Conservation (phyloP, 2,888 invertebrate species). For the Epinotia demarniana region DNA sequence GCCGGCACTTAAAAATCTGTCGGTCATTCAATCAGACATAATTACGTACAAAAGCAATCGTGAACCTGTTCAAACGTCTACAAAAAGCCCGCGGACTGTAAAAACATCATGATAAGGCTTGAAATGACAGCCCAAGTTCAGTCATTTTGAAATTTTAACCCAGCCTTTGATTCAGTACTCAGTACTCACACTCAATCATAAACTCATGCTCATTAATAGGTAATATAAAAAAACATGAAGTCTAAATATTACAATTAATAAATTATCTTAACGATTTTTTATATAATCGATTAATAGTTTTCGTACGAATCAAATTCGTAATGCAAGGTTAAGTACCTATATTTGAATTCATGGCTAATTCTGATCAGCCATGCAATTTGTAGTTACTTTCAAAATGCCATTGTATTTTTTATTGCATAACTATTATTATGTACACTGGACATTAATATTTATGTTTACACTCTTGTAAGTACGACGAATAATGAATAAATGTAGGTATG, state of each 20-base stretch:
- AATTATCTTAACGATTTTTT: too few relatives aligned
- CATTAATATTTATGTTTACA: too few relatives aligned
- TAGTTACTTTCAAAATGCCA: too few relatives aligned
- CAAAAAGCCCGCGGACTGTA: slow-evolving; percentile 38
- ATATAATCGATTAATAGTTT: background rate
- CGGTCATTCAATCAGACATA: slow-evolving; percentile 43
- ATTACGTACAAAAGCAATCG: slow-evolving; percentile 44
- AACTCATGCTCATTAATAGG: too few relatives aligned
- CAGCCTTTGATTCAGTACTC: slow-evolving; percentile 14
- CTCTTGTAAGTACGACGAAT: too few relatives aligned
- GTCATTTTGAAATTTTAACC: slow-evolving; percentile 28
- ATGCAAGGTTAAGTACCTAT: background rate
- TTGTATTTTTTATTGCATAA: too few relatives aligned
- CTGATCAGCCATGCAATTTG: background rate
- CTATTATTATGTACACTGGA: too few relatives aligned
- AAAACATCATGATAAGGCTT: slow-evolving; percentile 33
- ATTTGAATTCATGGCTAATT: background rate
- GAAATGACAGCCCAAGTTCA: slow-evolving; percentile 32
- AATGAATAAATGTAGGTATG: too few relatives aligned
- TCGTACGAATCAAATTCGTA: slow-evolving; percentile 8
- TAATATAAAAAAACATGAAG: too few relatives aligned
- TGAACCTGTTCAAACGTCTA: slow-evolving; percentile 41
- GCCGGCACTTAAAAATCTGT: slow-evolving; percentile 40
- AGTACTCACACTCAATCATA: too few relatives aligned
- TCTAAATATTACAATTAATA: too few relatives aligned